A percentile compares a stretch with the other conserved stretches of the same genome.
Conservation (phyloP, 2,888 invertebrate species). For the Parnassius mnemosyne region DNA sequence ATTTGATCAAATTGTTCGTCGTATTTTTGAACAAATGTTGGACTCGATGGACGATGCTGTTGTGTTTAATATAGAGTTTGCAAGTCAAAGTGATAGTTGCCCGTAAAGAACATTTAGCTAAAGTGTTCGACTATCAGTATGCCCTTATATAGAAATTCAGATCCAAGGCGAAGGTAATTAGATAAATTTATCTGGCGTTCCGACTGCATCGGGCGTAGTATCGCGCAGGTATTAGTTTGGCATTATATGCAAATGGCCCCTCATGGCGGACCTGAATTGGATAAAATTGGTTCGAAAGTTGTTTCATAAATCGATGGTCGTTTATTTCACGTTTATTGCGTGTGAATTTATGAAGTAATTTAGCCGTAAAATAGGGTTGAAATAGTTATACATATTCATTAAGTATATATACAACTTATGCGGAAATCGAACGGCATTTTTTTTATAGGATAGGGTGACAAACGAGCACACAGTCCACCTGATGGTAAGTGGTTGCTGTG, state of each 20-base stretch:
- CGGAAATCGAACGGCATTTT: too few species aligned
- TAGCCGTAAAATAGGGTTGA: not conserved
- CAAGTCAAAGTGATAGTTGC: not conserved
- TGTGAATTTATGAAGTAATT: not conserved
- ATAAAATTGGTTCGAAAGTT: not conserved
- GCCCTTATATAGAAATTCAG: conserved; percentile 6
- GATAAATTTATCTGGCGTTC: conserved; percentile 9
- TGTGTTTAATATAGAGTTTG: too few species aligned
- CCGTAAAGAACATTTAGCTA: conserved; percentile 6
- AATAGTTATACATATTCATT: not conserved
- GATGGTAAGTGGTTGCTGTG: too few species aligned
- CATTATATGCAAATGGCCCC: conserved; percentile 2
- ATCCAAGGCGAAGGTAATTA: conserved; percentile 1
- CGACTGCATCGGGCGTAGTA: not conserved
- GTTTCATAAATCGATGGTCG: not conserved
- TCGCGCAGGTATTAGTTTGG: not conserved
- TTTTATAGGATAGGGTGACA: too few species aligned
- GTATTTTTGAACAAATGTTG: too few species aligned
- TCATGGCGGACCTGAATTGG: not conserved
- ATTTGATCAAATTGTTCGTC: too few species aligned
- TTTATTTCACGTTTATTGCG: not conserved
- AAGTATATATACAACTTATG: too few species aligned
- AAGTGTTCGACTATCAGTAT: conserved; percentile 15
- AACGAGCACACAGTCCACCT: too few species aligned
- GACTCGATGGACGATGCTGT: too few species aligned